These are phyloP conservation scores for Pseudotriccus pelzelni DNA, from an alignment of 2,797 vertebrate genomes.

Conservation along the genomic window DNA sequence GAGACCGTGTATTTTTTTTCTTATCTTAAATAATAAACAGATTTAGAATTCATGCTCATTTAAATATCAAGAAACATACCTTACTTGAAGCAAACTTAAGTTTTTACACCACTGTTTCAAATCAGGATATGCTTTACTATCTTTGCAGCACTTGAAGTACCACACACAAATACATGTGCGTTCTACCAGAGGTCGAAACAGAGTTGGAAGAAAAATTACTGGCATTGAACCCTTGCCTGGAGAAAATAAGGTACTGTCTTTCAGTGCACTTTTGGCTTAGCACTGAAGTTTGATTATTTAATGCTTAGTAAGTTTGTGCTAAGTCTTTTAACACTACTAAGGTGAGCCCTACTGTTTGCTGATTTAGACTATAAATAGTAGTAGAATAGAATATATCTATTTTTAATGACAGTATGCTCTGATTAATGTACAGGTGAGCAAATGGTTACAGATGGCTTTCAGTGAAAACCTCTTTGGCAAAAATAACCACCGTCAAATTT, in stretches of 20 bases:
- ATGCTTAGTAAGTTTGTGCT: background rate
- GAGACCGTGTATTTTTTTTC: background rate
- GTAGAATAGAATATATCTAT: background rate
- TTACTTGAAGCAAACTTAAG: background rate
- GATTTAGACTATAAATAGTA: background rate
- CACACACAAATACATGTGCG: constrained; percentile 98
- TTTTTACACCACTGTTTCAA: background rate
- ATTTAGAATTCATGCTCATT: background rate
- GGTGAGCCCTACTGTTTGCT: background rate
- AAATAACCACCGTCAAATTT: background rate
- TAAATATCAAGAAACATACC: background rate
- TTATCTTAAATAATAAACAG: background rate
- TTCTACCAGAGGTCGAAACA: constrained; percentile 96
- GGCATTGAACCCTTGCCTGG: constrained; percentile 97
- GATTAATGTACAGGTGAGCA: background rate
- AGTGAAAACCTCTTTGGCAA: background rate
- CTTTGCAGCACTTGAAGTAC: constrained; percentile 92
- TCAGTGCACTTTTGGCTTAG: background rate
- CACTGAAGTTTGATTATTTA: background rate
- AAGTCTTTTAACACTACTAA: background rate
- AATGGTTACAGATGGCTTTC: background rate
- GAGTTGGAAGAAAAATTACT: constrained; percentile 98
- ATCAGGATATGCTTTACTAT: background rate
- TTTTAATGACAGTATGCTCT: background rate
- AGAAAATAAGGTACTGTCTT: constrained; percentile 90